Evolutionary conservation across 2,113 vertebrate genomes (phyloP).

Genomic region (Gopherus flavomarginatus): DNA sequence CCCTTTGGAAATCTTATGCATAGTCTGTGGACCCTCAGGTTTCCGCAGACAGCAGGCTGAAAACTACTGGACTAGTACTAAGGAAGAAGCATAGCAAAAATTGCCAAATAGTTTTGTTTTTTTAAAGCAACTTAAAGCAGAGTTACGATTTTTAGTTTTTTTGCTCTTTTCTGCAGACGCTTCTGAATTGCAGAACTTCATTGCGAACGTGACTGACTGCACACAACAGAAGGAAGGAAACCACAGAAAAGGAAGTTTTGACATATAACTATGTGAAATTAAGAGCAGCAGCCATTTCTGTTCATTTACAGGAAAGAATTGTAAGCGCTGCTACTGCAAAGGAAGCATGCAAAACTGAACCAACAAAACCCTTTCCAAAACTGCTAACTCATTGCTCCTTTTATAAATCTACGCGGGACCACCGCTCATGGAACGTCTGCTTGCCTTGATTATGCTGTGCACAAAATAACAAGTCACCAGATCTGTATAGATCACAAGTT

Average conservation of each 20-base stretch:
- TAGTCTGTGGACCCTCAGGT: not conserved
- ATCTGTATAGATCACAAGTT: not conserved
- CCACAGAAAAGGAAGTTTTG: not conserved
- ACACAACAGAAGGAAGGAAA: not conserved
- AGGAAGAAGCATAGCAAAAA: not conserved
- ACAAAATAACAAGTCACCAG: not conserved
- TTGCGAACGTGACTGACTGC: not conserved
- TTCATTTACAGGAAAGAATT: slow-evolving; percentile 4
- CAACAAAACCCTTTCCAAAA: not conserved
- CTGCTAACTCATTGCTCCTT: not conserved
- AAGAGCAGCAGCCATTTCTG: not conserved
- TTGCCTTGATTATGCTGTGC: not conserved
- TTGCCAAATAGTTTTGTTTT: not conserved
- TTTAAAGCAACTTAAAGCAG: not conserved
- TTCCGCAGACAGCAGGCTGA: not conserved
- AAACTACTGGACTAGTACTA: not conserved
- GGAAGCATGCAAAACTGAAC: not conserved
- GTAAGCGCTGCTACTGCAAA: not conserved
- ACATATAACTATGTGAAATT: slow-evolving; percentile 12
- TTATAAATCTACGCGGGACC: not conserved
- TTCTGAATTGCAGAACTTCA: slow-evolving; percentile 12
- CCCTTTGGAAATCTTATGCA: not conserved
- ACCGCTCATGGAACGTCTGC: not conserved
- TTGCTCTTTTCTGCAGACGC: not conserved
- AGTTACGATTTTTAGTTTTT: not conserved